Evolutionary conservation across 2,113 vertebrate species (phyloP), one percentile per base, ranked within the genome.

Genomic region (Rhea pennata): DNA sequence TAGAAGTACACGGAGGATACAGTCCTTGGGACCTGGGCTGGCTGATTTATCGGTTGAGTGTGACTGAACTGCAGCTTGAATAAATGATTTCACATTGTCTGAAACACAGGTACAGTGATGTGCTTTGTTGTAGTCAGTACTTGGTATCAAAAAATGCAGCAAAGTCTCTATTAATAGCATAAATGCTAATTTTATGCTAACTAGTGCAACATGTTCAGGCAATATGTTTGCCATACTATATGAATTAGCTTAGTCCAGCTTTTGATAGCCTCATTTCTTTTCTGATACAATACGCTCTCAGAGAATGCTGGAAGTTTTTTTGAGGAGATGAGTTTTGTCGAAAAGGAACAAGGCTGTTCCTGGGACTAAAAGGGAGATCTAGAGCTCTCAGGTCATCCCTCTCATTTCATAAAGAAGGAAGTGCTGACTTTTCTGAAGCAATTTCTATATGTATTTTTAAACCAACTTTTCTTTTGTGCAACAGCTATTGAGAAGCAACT

Each of bases 201-300:
- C 40, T 76, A 80, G 74, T 65, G 74, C 50, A 96, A 40, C 51
- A 9, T 50, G 33, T 51, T 76, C 33, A 36, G 40, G 64, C 70
- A 93, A 6, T 85, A 48, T 92, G 50, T 88, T 96, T 93, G 44
- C 54, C 1, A 0, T 62, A 40, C 48, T 40, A 3, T 7, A 31
- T 19, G 9, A 80, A 44, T 64, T 75, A 76, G 56, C 22, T 76
- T 36, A 1, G n/a, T 61, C 27, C 5, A 3, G 48, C 36, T 81
- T 88, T 65, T 75, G 31, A 48, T 40, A 13, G 6, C 14, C 7
- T 65, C 1, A 33, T 65, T 90, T 82, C 23, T 72, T 91, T 46
- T 23, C 29, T 40, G 9, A 33, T 48, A 75, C 1, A 42, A 12
- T 4, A 4, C 23, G 81, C 36, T 54, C 8, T 56, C 0, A 0